These are phyloP conservation scores for Scaptodrosophila latifasciaeformis DNA, from an alignment of 2,888 invertebrate genomes.

Conservation along the genomic window DNA sequence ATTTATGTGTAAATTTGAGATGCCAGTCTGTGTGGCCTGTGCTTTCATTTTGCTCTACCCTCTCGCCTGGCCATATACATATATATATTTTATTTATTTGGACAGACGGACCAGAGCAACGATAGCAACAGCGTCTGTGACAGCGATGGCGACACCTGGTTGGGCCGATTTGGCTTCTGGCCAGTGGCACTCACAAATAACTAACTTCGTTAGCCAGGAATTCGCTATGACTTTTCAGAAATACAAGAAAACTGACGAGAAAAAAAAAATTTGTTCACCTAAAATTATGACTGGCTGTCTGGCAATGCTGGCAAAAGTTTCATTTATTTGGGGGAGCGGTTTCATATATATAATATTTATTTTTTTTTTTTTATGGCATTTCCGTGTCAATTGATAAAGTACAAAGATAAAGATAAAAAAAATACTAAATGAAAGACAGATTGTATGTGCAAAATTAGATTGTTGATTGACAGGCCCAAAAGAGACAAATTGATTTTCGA, in stretches of 20 bases:
- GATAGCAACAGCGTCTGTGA: slow-evolving; percentile 14
- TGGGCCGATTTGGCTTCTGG: slow-evolving; percentile 12
- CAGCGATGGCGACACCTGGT: slow-evolving; percentile 51
- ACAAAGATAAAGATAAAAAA: slow-evolving; percentile 41
- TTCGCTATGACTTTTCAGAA: slow-evolving; percentile 55
- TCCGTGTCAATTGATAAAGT: slow-evolving; percentile 52
- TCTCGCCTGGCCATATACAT: slow-evolving; percentile 23
- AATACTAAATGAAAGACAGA: too few species aligned
- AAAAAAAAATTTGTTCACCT: too few species aligned
- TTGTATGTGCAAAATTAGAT: too few species aligned
- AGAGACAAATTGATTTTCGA: too few species aligned
- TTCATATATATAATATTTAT: slow-evolving; percentile 3
- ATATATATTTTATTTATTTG: slow-evolving; percentile 11
- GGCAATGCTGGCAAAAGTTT: too few species aligned
- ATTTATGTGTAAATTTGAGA: slow-evolving; percentile 31
- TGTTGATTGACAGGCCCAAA: slow-evolving; percentile 58
- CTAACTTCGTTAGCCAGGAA: slow-evolving; percentile 45
- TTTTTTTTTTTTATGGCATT: slow-evolving; percentile 39
- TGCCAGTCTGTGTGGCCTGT: slow-evolving; percentile 25
- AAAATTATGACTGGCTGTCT: too few species aligned
- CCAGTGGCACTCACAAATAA: slow-evolving; percentile 33
- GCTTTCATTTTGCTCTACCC: slow-evolving; percentile 55
- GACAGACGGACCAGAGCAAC: slow-evolving; percentile 17
- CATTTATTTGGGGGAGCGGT: slow-evolving; percentile 8
- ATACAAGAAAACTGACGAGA: slow-evolving; percentile 37